Conservation (phyloP, 2,888 invertebrate genomes). For the Torymus aiolomorphi region DNA sequence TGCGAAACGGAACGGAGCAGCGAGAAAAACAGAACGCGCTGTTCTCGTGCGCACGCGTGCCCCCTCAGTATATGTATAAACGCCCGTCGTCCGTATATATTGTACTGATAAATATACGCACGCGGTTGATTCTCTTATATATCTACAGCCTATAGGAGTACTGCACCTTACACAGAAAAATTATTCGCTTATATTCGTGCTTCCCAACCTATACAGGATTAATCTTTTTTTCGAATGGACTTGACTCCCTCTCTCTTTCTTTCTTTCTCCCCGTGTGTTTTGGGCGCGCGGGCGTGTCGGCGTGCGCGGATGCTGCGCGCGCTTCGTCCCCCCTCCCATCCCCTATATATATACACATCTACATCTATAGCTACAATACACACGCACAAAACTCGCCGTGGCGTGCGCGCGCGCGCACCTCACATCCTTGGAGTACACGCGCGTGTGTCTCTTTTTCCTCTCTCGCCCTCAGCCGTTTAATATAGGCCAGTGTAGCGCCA, state of each 20-base stretch:
- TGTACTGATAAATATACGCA: too few relatives aligned
- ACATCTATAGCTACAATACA: too few relatives aligned
- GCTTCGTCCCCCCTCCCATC: not conserved
- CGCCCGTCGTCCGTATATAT: too few relatives aligned
- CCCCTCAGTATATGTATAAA: not conserved
- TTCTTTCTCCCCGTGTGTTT: slow-evolving; percentile 17
- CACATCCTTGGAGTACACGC: not conserved
- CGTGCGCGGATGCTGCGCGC: slow-evolving; percentile 53
- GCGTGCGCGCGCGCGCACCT: not conserved
- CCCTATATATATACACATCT: not conserved
- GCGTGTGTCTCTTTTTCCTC: not conserved
- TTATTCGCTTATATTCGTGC: too few relatives aligned
- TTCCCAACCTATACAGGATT: too few relatives aligned
- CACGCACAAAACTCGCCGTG: too few relatives aligned
- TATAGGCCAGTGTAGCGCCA: not conserved
- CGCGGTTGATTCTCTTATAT: too few relatives aligned
- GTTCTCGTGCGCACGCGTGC: not conserved
- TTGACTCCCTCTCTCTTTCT: slow-evolving; percentile 14
- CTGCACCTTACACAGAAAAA: too few relatives aligned
- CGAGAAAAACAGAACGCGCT: slow-evolving; percentile 19
- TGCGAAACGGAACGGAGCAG: not conserved
- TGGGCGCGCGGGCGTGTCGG: slow-evolving; percentile 52
- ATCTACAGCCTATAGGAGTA: too few relatives aligned
- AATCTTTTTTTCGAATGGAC: slow-evolving; percentile 40
- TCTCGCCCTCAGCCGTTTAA: not conserved